Base-by-base conservation (phyloP, 1,140 invertebrate species). In the Hydropsyche tenuis region DNA sequence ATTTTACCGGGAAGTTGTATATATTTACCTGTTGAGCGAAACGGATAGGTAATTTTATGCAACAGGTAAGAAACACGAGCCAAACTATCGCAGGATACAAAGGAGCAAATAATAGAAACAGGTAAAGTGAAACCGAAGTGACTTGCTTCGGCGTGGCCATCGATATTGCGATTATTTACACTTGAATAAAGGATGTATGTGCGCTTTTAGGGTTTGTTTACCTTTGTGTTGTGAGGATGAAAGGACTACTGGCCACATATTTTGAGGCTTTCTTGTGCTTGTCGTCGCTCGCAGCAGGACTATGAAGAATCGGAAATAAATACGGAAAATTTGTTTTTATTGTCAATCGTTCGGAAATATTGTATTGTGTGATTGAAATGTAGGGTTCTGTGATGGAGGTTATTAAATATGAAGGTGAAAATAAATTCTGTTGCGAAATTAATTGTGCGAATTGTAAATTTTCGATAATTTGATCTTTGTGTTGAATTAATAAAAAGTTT, bases 11-110 rank as follows among this genome's bases (percentile, higher is more conserved):
- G 69, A 70, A 72, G 69, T 72, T 25, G 27, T 72, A n/a, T n/a
- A n/a, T n/a, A n/a, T n/a, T 25, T 75, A 75, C 74, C 74, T 75
- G 74, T 75, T 56, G 46, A 30, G 45, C 27, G 56, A 46, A 71
- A 70, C 60, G 62, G 42, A 62, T 72, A 18, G 48, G 69, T 46
- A 68, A 66, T 73, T 75, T 75, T 73, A 70, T 75, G 71, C 74
- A 75, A 75, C 74, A 75, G 74, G 74, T 75, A 75, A 63, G 27
- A 65, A 37, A 62, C 18, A 42, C 64, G 22, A 68, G 27, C 48
- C 45, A 30, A 45, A 42, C 45, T 27, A 18, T 9, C 12, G 46
- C 3, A 37, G 30, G 9, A 9, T 37, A 9, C 3, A 37, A 37
- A 37, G 9, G 9, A 37, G 9, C 30, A 9, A 37, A 37, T 11